Evolutionary conservation across 2,888 invertebrate species (phyloP), one percentile per base, ranked within the genome.

Genomic region (Schizaphis graminum): DNA sequence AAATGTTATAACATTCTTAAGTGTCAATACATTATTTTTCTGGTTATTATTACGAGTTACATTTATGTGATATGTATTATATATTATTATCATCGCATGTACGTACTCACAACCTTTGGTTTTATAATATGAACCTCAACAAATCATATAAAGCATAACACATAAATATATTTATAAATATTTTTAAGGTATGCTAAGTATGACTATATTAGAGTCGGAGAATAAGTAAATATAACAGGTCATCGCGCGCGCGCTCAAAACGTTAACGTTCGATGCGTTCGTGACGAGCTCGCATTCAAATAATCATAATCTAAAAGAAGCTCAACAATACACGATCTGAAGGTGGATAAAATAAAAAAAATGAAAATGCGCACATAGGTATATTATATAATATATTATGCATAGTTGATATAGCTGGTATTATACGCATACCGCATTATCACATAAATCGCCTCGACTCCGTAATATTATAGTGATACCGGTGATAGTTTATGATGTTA

Each of bases 271-370:
- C 44, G 24, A 77, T 67, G 67, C 47, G 57, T 67, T 85, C 93
- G 93, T 93, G 93, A 89, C 93, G 90, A 35, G 93, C 35, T 8
- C 41, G 93, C 93, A 93, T 93, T 93, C 90, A 90, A 93, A 90
- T 89, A 93, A 85, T 89, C 93, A 57, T 93, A 90, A 87, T 87
- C 49, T 0, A 49, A 61, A 67, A 44, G 86, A 92, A 93, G 89
- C 47, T 89, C 57, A 10, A 89, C 93, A 61, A 84, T 61, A 85
- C 24, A 44, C 89, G 84, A 85, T 89, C 89, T 57, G 41, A 11
- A 35, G 67, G 16, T 49, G 47, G 89, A 90, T 89, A 93, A 93
- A 84, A 56, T 44, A 84, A 86, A 44, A 67, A 57, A 85, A 86
- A 77, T 77, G 7, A 77, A 85, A 86, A 86, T 41, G 26, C 41